Evolutionary conservation across 2,113 vertebrate genomes (phyloP), one percentile per base, ranked within the genome.

Genomic region (Paramisgurnus dabryanus): DNA sequence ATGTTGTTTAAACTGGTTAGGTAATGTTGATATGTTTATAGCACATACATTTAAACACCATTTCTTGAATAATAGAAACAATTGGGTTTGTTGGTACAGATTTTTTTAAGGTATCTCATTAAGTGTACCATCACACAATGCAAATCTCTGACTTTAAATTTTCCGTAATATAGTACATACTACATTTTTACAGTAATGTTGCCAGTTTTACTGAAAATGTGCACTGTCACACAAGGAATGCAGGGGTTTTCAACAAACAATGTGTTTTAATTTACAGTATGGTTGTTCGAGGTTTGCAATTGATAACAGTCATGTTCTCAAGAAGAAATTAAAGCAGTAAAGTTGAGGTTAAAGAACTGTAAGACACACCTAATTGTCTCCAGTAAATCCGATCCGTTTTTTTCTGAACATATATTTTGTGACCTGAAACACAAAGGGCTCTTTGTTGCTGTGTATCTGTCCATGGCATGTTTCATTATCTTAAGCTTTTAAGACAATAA

Each of bases 361-460:
- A 57, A 34, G 41, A 13, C 41, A 74, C 45, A 6, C 12, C 57
- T 63, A 63, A 63, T 47, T 47, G 10, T 57, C 8, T 50, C 7
- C 8, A 34, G 27, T 71, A 75, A 4, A 34, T 75, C 41, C 6
- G 27, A 64, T 60, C 45, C 47, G 7, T 41, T 18, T 27, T 45
- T 2, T 78, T 22, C 22, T 75, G 53, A n/a, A 65, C 41, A n/a
- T 78, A 57, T 18, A 17, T 81, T 58, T 45, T 57, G 45, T 12
- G 49, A 67, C 40, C 55, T 73, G 57, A 66, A 17, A 27, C 67
- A 78, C 67, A 80, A 60, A 78, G 67, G 58, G 41, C 34, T 13
- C 15, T 66, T 78, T 81, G 68, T 78, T 4, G 2, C 27, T n/a
- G 82, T 64, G 39, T 27, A 4, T 18, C 34, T 41, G 69, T 67